phyloP scores from a whole-genome alignment of 2,797 vertebrate genomes.

The Paguma larvata region DNA sequence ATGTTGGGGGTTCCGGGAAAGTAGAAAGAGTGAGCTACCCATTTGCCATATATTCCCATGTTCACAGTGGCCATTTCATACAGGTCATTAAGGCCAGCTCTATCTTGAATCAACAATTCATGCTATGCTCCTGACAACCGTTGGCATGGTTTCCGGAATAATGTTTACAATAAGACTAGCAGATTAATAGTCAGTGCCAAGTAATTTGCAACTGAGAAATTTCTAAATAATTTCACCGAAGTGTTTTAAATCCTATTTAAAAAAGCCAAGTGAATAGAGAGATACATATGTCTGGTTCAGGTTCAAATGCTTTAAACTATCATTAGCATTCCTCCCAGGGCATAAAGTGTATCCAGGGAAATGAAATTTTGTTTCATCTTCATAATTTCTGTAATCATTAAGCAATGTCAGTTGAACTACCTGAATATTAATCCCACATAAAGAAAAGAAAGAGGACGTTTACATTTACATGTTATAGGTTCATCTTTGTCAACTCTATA shows the following conservation, averaged over 20 bases:
- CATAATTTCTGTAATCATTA: conserved; percentile 22
- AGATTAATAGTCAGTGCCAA: not conserved
- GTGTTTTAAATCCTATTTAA: conserved; percentile 50
- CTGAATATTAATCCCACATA: not conserved
- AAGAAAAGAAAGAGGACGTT: not conserved
- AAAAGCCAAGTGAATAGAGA: conserved; percentile 27
- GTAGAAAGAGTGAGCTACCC: not conserved
- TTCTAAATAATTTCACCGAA: conserved; percentile 24
- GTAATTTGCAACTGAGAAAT: conserved; percentile 29
- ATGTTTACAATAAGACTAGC: conserved; percentile 10
- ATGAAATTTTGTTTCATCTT: conserved; percentile 49
- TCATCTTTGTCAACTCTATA: conserved; percentile 25
- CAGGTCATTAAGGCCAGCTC: not conserved
- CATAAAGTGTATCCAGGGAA: conserved; percentile 25
- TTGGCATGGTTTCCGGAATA: not conserved
- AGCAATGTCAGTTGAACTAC: not conserved
- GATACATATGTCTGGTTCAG: not conserved
- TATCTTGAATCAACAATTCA: conserved; percentile 1
- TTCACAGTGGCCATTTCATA: not conserved
- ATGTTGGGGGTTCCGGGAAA: not conserved
- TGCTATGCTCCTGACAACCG: not conserved
- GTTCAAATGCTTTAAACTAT: conserved; percentile 28
- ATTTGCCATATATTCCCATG: not conserved
- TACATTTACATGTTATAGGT: not conserved
- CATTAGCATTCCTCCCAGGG: not conserved